phyloP scores from a whole-genome alignment of 2,888 invertebrate species.

The Ommatoiulus sabulosus region DNA sequence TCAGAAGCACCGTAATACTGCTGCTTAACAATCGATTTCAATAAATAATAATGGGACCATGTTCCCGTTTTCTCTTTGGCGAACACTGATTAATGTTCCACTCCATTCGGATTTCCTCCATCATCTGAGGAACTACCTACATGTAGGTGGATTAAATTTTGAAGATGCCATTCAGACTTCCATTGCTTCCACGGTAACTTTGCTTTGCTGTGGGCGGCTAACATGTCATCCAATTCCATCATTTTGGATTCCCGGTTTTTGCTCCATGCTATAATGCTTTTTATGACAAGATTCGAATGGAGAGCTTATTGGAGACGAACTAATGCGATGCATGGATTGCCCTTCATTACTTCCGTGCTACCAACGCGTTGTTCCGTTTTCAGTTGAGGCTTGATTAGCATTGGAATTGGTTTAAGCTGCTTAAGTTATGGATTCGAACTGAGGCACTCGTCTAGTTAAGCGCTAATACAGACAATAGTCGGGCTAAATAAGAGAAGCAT shows the following conservation, averaged over 20 bases:
- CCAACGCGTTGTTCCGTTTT: neutral
- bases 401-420: conserved; percentile 12
- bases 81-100: neutral
- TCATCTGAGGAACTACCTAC: neutral
- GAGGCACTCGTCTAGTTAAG: neutral
- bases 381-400: neutral
- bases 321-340: neutral
- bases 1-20: neutral
- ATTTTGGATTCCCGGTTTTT: conserved; percentile 3
- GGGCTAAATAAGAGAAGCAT: neutral
- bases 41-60: conserved; percentile 21
- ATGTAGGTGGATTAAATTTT: neutral
- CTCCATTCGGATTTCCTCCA: conserved; percentile 22
- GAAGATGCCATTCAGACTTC: neutral
- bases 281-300: conserved; percentile 12
- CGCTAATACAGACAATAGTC: neutral
- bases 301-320: neutral
- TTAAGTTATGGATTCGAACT: neutral
- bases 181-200: neutral
- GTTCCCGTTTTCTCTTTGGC: neutral
- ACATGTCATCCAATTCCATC: conserved; percentile 23
- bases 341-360: neutral
- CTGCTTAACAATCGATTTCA: conserved; percentile 39
- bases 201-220: neutral
- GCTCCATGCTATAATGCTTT: neutral